A percentile compares a stretch with the other conserved stretches of the same genome.
phyloP scores from a whole-genome alignment of 2,888 invertebrate species.

The Idaea straminata region DNA sequence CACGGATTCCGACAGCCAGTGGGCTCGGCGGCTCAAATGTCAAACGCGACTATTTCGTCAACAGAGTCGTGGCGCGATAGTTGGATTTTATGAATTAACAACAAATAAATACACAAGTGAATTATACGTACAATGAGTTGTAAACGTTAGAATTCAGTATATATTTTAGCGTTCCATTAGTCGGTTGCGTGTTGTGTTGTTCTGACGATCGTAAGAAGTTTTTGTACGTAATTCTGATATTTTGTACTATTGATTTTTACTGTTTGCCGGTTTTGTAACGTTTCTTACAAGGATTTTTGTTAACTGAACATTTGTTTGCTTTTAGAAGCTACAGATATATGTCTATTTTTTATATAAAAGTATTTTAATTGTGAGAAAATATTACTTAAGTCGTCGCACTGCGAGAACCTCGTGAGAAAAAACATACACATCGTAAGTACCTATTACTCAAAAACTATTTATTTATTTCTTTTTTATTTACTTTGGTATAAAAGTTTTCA shows the following conservation, averaged over 20 bases:
- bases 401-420: conserved; percentile 60
- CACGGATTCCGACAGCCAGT: conserved; percentile 81
- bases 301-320: conserved; percentile 38
- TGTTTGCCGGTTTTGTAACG: conserved; percentile 69
- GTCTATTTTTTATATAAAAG: conserved; percentile 25
- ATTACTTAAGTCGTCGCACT: conserved; percentile 43
- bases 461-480: conserved; percentile 16
- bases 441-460: conserved; percentile 14
- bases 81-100: conserved; percentile 77
- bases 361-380: conserved; percentile 40
- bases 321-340: conserved; percentile 14
- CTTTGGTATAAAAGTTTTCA: conserved; percentile 7
- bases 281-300: conserved; percentile 65
- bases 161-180: conserved; percentile 55
- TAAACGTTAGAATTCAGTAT: conserved; percentile 59
- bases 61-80: conserved; percentile 78
- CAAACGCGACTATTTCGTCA: conserved; percentile 83
- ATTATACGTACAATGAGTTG: conserved; percentile 68
- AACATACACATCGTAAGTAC: conserved; percentile 55
- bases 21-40: conserved; percentile 87
- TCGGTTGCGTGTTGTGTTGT: conserved; percentile 56
- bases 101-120: conserved; percentile 68
- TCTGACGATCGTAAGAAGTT: conserved; percentile 48
- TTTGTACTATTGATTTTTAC: conserved; percentile 71
- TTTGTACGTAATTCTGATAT: conserved; percentile 53